Percentiles rank a stretch among this genome's conserved stretches.
Evolutionary conservation across 2,113 vertebrate species (phyloP).

Genomic region (Myotis davidii): DNA sequence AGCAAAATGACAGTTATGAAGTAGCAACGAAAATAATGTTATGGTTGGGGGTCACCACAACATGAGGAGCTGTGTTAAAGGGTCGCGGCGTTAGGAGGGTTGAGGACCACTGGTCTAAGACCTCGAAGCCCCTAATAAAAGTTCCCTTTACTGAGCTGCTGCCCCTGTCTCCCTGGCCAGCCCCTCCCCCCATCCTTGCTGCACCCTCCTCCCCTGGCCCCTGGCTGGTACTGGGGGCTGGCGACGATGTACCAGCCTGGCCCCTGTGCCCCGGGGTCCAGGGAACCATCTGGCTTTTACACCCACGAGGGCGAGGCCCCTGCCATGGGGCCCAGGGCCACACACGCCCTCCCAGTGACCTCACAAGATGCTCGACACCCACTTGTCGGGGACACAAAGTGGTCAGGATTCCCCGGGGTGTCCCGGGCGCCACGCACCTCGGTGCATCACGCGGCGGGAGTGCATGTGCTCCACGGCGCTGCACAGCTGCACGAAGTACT

Average conservation of each 20-base stretch:
- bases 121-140: slow-evolving; percentile 53
- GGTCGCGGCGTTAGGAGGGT: too few species aligned
- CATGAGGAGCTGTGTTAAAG: too few species aligned
- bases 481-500: slow-evolving; percentile 94
- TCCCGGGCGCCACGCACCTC: slow-evolving; percentile 84
- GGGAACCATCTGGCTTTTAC: neutral
- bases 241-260: neutral
- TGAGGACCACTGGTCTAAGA: neutral
- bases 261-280: neutral
- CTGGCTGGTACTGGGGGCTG: neutral
- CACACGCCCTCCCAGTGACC: slow-evolving; percentile 56
- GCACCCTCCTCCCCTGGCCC: neutral
- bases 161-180: neutral
- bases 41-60: too few species aligned
- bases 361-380: slow-evolving; percentile 62
- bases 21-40: too few species aligned
- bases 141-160: neutral
- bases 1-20: too few species aligned
- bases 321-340: neutral
- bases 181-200: neutral
- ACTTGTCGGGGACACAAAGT: slow-evolving; percentile 50
- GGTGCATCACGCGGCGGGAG: slow-evolving; percentile 93
- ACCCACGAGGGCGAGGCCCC: neutral
- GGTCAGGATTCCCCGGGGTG: slow-evolving; percentile 58
- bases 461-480: slow-evolving; percentile 94